Conservation (phyloP, 2,888 invertebrate species). For the Drosophila trichaetosa region DNA sequence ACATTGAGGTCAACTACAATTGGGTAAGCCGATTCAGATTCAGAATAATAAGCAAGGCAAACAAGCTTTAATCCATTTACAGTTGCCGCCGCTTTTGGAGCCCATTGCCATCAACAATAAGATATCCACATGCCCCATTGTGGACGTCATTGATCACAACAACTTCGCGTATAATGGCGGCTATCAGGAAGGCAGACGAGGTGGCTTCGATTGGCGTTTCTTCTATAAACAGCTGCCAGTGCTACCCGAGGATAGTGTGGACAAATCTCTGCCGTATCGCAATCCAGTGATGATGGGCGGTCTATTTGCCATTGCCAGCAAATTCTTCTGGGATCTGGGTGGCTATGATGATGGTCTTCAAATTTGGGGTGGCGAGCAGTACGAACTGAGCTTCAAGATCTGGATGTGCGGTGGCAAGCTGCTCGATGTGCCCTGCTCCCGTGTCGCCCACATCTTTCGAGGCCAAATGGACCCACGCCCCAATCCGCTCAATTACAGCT, state of each 20-base stretch:
- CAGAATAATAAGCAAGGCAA: background rate
- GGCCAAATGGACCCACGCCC: slow-evolving; percentile 95
- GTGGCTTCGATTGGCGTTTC: slow-evolving; percentile 99
- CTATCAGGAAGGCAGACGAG: slow-evolving; percentile 95
- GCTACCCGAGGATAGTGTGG: slow-evolving; percentile 79
- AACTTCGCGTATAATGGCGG: slow-evolving; percentile 95
- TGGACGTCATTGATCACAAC: slow-evolving; percentile 95
- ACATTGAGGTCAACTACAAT: slow-evolving; percentile 95
- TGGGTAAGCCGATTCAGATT: slow-evolving; percentile 86
- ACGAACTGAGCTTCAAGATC: slow-evolving; percentile 96
- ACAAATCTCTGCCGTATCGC: slow-evolving; percentile 84
- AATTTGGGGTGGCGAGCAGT: slow-evolving; percentile 99
- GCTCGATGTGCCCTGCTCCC: slow-evolving; percentile 96
- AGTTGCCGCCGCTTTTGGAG: slow-evolving; percentile 90
- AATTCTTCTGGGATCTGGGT: slow-evolving; percentile 98
- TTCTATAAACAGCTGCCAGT: slow-evolving; percentile 93
- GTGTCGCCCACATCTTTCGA: slow-evolving; percentile 95
- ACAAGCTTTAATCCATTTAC: slow-evolving; percentile 86
- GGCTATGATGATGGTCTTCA: slow-evolving; percentile 96
- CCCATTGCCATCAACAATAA: slow-evolving; percentile 94
- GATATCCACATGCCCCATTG: slow-evolving; percentile 97
- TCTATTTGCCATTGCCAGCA: slow-evolving; percentile 94
- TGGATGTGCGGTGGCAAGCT: slow-evolving; percentile 98
- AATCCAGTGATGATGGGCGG: slow-evolving; percentile 99
- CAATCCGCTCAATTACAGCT: slow-evolving; percentile 93